Base-by-base conservation (phyloP, 2,888 invertebrate genomes). In the Scaptodrosophila latifasciaeformis region DNA sequence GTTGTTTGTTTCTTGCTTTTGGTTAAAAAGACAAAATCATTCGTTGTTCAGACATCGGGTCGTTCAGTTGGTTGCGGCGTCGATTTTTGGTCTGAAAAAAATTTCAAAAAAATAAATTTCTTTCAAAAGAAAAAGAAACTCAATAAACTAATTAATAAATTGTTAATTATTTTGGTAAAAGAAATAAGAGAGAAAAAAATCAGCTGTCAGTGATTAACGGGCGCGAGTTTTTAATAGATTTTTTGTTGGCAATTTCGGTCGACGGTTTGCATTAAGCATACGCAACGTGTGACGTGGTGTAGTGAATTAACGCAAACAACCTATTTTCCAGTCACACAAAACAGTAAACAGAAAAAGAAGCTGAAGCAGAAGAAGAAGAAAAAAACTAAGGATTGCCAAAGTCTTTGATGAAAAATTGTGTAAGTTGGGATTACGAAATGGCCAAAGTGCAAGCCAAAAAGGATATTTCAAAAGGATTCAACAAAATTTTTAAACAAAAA, bases 31-130 rank as follows among this genome's bases (percentile, higher is more conserved):
- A 21, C 52, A 42, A 60, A 40, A 54, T 17, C 75, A 76, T 76
- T 76, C 78, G 75, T 67, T 62, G 67, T 56, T 76, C 62, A 62
- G 69, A 63, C 67, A 57, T 66, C 75, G 81, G 53, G 72, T 54
- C 59, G 77, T 37, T 53, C 59, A 67, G 77, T 59, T 51, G 61
- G 56, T n/a, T 18, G 24, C 37, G 37, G 37, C 37, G 13, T 13
- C 37, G 9, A 5, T 37, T 13, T 13, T 35, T 37, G 10, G 37
- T 37, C 7, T 18, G 9, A 35, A n/a, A 35, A 13, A 35, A 35
- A 30, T 10, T 35, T 12, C 34, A 35, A 35, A 35, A 35, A 13
- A 27, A 35, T n/a, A 56, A 37, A 18, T 21, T 3, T 34, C 18
- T n/a, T n/a, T n/a, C n/a, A n/a, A n/a, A n/a, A n/a, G n/a, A n/a